phyloP scores from a whole-genome alignment of 2,113 vertebrate species.

The Coracopsis vasa region DNA sequence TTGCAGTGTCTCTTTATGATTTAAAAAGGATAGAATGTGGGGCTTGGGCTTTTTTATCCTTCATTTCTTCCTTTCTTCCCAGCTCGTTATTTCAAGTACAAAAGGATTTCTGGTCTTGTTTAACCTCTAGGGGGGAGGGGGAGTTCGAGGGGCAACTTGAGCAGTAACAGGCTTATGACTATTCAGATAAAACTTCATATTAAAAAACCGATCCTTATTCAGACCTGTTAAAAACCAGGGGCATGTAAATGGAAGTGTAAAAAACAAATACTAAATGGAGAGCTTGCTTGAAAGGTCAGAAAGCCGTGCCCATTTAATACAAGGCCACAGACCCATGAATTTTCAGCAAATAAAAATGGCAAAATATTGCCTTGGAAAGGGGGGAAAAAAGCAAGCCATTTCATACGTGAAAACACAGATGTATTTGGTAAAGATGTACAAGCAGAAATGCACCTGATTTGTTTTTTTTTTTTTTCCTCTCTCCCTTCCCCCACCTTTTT shows the following conservation, averaged over 20 bases:
- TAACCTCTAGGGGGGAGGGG: slow-evolving; percentile 5
- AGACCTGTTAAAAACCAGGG: slow-evolving; percentile 20
- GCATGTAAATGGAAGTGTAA: slow-evolving; percentile 4
- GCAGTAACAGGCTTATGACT: slow-evolving; percentile 35
- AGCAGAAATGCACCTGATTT: not conserved
- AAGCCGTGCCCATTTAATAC: not conserved
- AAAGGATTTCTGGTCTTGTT: slow-evolving; percentile 57
- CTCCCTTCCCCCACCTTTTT: not conserved
- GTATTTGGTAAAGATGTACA: not conserved
- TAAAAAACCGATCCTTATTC: slow-evolving; percentile 17
- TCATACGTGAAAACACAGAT: not conserved
- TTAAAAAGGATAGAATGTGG: slow-evolving; percentile 5
- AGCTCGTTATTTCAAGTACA: not conserved
- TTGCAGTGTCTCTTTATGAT: not conserved
- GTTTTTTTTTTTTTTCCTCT: not conserved
- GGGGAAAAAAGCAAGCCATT: not conserved
- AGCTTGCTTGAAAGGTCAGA: slow-evolving; percentile 24
- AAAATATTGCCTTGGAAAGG: not conserved
- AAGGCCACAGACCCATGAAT: not conserved
- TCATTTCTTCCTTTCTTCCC: slow-evolving; percentile 21
- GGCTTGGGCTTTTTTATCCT: slow-evolving; percentile 45
- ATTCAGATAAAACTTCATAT: slow-evolving; percentile 56
- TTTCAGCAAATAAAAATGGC: not conserved
- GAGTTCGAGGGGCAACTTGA: not conserved
- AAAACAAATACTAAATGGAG: slow-evolving; percentile 28